Evolutionary conservation across 2,888 invertebrate genomes (phyloP), one percentile per base, ranked within the genome.

Genomic region (Fragum whitleyi): DNA sequence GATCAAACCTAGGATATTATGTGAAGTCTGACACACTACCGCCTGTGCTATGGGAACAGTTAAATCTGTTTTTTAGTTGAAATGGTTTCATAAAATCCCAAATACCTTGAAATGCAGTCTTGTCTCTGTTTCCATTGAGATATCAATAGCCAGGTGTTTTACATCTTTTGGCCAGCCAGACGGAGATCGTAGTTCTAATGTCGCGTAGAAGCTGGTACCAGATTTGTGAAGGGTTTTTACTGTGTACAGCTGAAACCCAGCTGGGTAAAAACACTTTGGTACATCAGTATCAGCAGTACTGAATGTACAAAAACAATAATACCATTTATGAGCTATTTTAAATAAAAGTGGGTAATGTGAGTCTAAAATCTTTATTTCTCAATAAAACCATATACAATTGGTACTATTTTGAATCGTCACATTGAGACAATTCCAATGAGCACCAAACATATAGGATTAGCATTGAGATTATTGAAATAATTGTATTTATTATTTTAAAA

Each of bases 21-120:
- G n/a, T n/a, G n/a, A n/a, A n/a, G n/a, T n/a, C n/a, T n/a, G n/a
- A n/a, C n/a, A n/a, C n/a, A n/a, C n/a, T n/a, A n/a, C n/a, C n/a
- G n/a, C n/a, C n/a, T n/a, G n/a, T n/a, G n/a, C n/a, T n/a, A n/a
- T n/a, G n/a, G n/a, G n/a, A n/a, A n/a, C n/a, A n/a, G n/a, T n/a
- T n/a, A n/a, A n/a, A n/a, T n/a, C n/a, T n/a, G n/a, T n/a, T n/a
- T n/a, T n/a, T n/a, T n/a, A n/a, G n/a, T n/a, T n/a, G n/a, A n/a
- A n/a, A n/a, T n/a, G n/a, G n/a, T n/a, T n/a, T n/a, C n/a, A n/a
- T n/a, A n/a, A n/a, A n/a, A n/a, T n/a, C n/a, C n/a, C n/a, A n/a
- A n/a, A n/a, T n/a, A 91, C 91, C 88, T 90, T 91, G 9, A 91
- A 82, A 55, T 87, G 86, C 14, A 91, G 80, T 70, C 86, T 85